phyloP scores from a whole-genome alignment of 2,113 vertebrate genomes.

The Eublepharis macularius region DNA sequence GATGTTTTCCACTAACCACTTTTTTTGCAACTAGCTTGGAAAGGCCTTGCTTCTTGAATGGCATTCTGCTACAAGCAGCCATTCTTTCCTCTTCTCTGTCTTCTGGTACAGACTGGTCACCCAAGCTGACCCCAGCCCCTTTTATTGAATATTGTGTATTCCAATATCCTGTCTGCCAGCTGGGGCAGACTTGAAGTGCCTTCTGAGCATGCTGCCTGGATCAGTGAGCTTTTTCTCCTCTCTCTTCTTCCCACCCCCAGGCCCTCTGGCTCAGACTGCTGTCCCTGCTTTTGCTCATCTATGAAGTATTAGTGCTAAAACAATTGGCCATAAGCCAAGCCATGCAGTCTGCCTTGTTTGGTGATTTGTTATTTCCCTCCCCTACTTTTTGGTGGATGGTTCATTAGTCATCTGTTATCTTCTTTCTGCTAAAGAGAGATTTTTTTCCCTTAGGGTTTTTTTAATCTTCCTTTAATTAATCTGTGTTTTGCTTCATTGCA shows the following conservation, averaged over 20 bases:
- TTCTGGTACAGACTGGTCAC: accelerated
- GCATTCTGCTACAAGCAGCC: neutral
- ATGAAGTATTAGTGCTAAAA: neutral
- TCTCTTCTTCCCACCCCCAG: neutral
- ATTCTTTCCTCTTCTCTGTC: neutral
- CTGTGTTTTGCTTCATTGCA: too few relatives aligned
- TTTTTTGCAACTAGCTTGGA: neutral
- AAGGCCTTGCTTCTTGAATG: neutral
- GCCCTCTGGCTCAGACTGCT: accelerated
- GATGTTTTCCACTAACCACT: neutral
- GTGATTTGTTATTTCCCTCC: neutral
- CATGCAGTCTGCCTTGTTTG: neutral
- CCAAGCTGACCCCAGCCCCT: neutral
- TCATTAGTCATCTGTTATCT: neutral
- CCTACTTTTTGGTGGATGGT: accelerated
- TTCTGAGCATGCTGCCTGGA: accelerated
- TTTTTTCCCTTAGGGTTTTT: neutral
- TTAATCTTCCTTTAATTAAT: too few relatives aligned
- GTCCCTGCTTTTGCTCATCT: accelerated
- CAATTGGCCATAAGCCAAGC: neutral
- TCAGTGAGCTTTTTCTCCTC: neutral
- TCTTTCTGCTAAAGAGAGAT: neutral
- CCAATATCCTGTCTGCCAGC: neutral
- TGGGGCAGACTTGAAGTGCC: accelerated
- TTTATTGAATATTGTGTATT: neutral